These are phyloP conservation scores for Acleris holmiana DNA, from an alignment of 2,888 invertebrate species.

Conservation along the genomic window DNA sequence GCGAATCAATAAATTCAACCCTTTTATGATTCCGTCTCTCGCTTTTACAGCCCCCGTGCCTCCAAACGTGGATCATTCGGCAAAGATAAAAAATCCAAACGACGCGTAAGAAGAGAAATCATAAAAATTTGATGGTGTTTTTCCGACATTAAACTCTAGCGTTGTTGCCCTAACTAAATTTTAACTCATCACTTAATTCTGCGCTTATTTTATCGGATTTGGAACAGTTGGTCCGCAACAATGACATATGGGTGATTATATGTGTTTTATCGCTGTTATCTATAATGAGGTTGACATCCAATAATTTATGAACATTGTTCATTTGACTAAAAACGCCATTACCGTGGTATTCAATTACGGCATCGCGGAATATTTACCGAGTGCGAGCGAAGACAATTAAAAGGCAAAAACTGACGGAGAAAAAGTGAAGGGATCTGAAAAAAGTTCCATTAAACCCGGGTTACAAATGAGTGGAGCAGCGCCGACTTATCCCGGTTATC, in stretches of 20 bases:
- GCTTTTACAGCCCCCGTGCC: constrained; percentile 76
- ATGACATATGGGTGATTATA: neutral
- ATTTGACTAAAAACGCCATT: constrained; percentile 28
- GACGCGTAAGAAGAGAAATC: constrained; percentile 59
- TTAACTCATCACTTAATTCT: constrained; percentile 8
- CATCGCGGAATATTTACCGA: constrained; percentile 44
- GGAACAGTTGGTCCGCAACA: constrained; percentile 1
- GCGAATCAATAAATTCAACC: constrained; percentile 81
- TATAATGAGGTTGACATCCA: constrained; percentile 16
- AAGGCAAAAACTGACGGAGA: constrained; percentile 69
- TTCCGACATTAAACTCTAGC: constrained; percentile 42
- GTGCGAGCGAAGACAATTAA: constrained; percentile 67
- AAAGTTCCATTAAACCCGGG: constrained; percentile 73
- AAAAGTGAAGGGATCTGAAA: constrained; percentile 71
- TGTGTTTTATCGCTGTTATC: neutral
- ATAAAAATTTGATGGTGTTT: constrained; percentile 59
- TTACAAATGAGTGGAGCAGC: constrained; percentile 74
- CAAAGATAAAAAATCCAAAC: constrained; percentile 71
- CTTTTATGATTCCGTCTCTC: constrained; percentile 79
- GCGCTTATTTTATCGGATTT: neutral
- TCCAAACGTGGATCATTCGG: constrained; percentile 70
- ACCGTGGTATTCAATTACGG: constrained; percentile 32
- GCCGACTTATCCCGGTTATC: constrained; percentile 43
- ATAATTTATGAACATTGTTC: constrained; percentile 14
- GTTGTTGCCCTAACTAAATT: constrained; percentile 7